Base-by-base conservation (phyloP, 2,888 invertebrate genomes). In the Zygogramma bicolorata region DNA sequence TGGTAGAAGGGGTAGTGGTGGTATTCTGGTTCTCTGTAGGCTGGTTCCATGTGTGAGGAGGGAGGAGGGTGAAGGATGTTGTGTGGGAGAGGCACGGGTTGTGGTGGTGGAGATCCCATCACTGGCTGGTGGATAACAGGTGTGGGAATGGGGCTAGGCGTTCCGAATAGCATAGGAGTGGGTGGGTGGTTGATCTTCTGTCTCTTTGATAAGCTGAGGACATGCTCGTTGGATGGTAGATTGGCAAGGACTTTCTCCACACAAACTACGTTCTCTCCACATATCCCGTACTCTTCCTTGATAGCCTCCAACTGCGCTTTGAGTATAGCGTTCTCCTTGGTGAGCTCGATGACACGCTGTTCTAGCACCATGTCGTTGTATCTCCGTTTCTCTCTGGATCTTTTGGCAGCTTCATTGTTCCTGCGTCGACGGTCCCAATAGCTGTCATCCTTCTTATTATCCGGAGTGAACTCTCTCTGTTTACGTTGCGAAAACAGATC, bases 291-390 rank as follows among this genome's bases (percentile, higher is more conserved):
- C 86, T 97, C 97, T 83, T 97, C 97, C 83, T 96, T 94, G 77
- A 98, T 95, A 20, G 97, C 96, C 81, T 94, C 94, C 70, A 99
- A 89, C 84, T 98, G 98, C 3, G 96, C 95, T 86, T 97, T 95
- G 1, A 99, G 90, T 59, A 97, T 94, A 85, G 97, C 95, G 87
- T 98, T 99, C 86, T 98, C 98, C 87, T 97, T 96, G 77, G 96
- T 97, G 68, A 99, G 89, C 86, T 98, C 97, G 68, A 97, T 93
- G 31, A 99, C 97, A 59, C 97, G 91, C 81, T 96, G 95, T 84
- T 98, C 98, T 73, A 99, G 89, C 1, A 97, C 96, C 96, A 98
- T 96, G 87, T 98, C 98, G 85, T 98, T 97, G 88, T 96, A 94
- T 59, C 98, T 93, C 49, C 98, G 91, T 87, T 98, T 98, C 87